These are phyloP conservation scores for Netta rufina DNA, from an alignment of 2,797 vertebrate genomes.

Conservation along the genomic window DNA sequence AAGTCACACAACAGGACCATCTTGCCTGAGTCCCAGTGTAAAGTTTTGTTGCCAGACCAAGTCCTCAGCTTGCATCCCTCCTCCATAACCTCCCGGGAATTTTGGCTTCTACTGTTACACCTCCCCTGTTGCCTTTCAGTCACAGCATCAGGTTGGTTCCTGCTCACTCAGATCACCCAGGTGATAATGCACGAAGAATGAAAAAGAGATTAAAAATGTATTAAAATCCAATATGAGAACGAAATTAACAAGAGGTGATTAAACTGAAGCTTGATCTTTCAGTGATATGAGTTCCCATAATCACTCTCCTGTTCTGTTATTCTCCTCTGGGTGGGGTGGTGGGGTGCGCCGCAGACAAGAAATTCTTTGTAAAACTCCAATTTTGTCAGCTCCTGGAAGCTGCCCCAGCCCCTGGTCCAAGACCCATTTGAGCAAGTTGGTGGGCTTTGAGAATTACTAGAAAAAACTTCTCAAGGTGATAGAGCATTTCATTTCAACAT, in stretches of 20 bases:
- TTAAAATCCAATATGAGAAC: slow-evolving; percentile 71
- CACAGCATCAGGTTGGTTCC: slow-evolving; percentile 59
- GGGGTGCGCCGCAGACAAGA: slow-evolving; percentile 35
- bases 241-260: slow-evolving; percentile 57
- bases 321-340: slow-evolving; percentile 49
- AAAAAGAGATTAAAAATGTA: slow-evolving; percentile 70
- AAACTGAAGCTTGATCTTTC: slow-evolving; percentile 53
- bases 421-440: slow-evolving; percentile 1
- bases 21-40: not conserved
- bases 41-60: not conserved
- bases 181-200: slow-evolving; percentile 57
- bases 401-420: not conserved
- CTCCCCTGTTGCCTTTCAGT: not conserved
- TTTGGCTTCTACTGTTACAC: not conserved
- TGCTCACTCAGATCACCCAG: slow-evolving; percentile 30
- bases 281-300: slow-evolving; percentile 57
- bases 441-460: not conserved
- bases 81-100: slow-evolving; percentile 13
- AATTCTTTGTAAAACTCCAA: slow-evolving; percentile 49
- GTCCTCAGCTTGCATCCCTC: not conserved
- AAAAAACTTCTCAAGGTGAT: not conserved
- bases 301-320: not conserved
- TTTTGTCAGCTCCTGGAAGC: slow-evolving; percentile 46
- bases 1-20: not conserved
- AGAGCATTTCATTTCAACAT: not conserved